These are phyloP conservation scores for Campoletis raptor DNA, from an alignment of 2,888 invertebrate species.

Conservation along the genomic window DNA sequence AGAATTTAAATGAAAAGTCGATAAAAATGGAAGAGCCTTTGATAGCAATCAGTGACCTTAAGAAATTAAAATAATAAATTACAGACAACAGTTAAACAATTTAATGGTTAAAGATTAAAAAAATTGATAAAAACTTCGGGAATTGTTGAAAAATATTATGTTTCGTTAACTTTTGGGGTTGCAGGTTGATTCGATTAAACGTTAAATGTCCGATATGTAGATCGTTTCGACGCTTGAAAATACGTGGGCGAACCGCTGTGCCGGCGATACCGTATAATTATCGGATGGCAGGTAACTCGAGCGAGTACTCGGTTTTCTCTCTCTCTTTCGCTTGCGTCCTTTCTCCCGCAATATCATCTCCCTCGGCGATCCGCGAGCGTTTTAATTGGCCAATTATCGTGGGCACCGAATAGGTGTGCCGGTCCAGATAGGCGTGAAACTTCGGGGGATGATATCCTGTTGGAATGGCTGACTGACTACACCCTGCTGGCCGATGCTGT, in stretches of 20 bases:
- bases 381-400: conserved; percentile 85
- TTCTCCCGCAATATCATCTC: conserved; percentile 70
- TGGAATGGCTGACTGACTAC: conserved; percentile 77
- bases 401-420: conserved; percentile 81
- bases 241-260: conserved; percentile 79
- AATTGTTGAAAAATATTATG: not conserved
- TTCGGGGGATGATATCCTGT: conserved; percentile 79
- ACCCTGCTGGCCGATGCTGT: conserved; percentile 36
- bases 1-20: not conserved
- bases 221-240: conserved; percentile 79
- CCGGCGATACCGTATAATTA: conserved; percentile 82
- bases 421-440: conserved; percentile 84
- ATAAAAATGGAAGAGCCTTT: not conserved
- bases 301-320: conserved; percentile 70
- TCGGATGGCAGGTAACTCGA: conserved; percentile 82
- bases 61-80: too few species aligned
- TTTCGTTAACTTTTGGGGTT: not conserved
- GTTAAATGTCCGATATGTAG: conserved; percentile 28
- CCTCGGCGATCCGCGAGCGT: conserved; percentile 73
- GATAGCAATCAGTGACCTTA: not conserved
- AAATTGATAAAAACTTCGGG: not conserved
- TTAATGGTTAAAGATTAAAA: not conserved
- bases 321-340: conserved; percentile 67
- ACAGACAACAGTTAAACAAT: too few species aligned
- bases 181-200: conserved; percentile 13